phyloP scores from a whole-genome alignment of 2,888 invertebrate species.

The Caenorhabditis doughertyi region DNA sequence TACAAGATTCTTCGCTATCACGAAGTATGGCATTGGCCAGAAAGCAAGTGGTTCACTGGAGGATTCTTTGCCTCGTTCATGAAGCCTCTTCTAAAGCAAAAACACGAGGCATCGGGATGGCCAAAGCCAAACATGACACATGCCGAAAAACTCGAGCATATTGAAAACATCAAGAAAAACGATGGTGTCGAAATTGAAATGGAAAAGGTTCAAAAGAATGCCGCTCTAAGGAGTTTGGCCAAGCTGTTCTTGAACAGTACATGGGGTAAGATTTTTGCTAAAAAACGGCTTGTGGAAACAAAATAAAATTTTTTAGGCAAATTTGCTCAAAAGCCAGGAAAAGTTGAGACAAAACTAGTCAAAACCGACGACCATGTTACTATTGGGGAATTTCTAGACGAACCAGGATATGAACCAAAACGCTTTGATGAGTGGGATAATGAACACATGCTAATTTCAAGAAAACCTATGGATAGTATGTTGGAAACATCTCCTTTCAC shows the following conservation, averaged over 20 bases:
- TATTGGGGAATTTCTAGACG: neutral
- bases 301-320: too few relatives aligned
- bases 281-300: too few relatives aligned
- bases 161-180: neutral
- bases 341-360: neutral
- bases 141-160: neutral
- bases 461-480: neutral
- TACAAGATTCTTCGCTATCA: constrained; percentile 14
- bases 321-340: constrained; percentile 9
- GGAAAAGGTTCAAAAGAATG: neutral
- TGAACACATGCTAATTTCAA: neutral
- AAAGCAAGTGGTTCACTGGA: constrained; percentile 7
- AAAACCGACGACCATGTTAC: too few relatives aligned
- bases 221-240: neutral
- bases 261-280: too few relatives aligned
- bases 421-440: constrained; percentile 1
- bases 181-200: neutral
- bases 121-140: neutral
- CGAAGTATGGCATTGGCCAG: constrained; percentile 25
- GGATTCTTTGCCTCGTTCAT: constrained; percentile 22
- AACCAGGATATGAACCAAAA: neutral
- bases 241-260: neutral
- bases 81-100: constrained; percentile 9
- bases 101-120: constrained; percentile 20
- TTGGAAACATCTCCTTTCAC: neutral